phyloP scores from a whole-genome alignment of 2,888 invertebrate species.

The Piscicola geometra region DNA sequence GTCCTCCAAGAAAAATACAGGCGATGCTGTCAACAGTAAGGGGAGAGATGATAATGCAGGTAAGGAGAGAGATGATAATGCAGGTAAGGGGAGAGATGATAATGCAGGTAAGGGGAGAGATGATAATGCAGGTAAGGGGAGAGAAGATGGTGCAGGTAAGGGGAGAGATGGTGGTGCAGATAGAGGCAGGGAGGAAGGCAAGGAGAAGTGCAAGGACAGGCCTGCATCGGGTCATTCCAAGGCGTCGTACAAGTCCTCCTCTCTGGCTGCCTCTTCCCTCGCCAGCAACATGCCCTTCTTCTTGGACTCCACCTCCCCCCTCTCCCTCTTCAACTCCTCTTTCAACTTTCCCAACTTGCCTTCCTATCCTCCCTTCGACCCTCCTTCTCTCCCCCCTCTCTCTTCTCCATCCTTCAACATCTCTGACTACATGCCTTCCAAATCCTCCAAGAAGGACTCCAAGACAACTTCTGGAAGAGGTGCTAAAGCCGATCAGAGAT shows the following conservation, averaged over 20 bases:
- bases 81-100: background rate
- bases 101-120: background rate
- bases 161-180: background rate
- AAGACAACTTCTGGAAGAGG: background rate
- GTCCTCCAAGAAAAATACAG: constrained; percentile 30
- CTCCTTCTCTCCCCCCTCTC: background rate
- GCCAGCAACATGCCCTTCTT: constrained; percentile 22
- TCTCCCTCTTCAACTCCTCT: constrained; percentile 10
- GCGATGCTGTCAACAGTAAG: no score
- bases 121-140: background rate
- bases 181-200: background rate
- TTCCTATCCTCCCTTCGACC: constrained; percentile 22
- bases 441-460: constrained; percentile 22
- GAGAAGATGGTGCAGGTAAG: background rate
- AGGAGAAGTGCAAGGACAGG: background rate
- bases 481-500: background rate
- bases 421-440: background rate
- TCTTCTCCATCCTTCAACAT: constrained; percentile 7
- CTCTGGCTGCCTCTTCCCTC: constrained; percentile 3
- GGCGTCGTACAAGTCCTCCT: background rate
- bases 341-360: constrained; percentile 25
- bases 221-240: background rate
- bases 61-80: background rate
- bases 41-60: background rate
- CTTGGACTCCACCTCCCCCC: constrained; percentile 8